A percentile compares a stretch with the other conserved stretches of the same genome.
These are phyloP conservation scores for Ophion slaviceki DNA, from an alignment of 2,888 invertebrate genomes.

Conservation along the genomic window DNA sequence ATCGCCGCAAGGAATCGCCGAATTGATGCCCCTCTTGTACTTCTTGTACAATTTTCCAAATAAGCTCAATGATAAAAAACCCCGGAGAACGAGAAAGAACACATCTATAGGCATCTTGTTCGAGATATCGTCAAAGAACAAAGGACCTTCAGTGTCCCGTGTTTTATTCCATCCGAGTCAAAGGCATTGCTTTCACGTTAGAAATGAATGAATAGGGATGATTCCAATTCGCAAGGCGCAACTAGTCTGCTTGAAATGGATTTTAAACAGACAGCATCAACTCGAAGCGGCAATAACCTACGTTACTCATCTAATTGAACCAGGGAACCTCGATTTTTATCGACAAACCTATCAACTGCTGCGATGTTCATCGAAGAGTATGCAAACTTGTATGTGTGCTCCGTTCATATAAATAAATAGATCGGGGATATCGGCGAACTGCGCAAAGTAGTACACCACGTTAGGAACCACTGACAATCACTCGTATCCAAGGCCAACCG, in stretches of 20 bases:
- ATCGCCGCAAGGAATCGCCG: no score
- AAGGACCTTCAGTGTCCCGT: background rate
- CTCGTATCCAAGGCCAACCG: slow-evolving; percentile 53
- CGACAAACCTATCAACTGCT: no score
- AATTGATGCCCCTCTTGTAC: no score
- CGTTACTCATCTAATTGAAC: no score
- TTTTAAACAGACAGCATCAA: no score
- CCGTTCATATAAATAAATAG: background rate
- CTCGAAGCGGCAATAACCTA: no score
- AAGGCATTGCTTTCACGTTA: no score
- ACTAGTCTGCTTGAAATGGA: no score
- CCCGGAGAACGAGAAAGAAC: background rate
- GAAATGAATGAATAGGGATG: background rate
- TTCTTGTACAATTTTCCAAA: no score
- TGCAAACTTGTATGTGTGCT: background rate
- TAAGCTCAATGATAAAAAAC: slow-evolving; percentile 1
- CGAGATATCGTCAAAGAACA: background rate
- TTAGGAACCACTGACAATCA: slow-evolving; percentile 44
- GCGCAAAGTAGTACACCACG: slow-evolving; percentile 25
- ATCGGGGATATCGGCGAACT: slow-evolving; percentile 9
- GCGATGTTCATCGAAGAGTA: no score
- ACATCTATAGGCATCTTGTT: background rate
- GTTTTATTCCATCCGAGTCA: background rate
- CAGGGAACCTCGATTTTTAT: no score
- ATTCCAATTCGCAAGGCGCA: background rate